Percentiles rank a stretch among this genome's conserved stretches.
phyloP scores from a whole-genome alignment of 1,140 invertebrate species.

The Papilio dardanus region DNA sequence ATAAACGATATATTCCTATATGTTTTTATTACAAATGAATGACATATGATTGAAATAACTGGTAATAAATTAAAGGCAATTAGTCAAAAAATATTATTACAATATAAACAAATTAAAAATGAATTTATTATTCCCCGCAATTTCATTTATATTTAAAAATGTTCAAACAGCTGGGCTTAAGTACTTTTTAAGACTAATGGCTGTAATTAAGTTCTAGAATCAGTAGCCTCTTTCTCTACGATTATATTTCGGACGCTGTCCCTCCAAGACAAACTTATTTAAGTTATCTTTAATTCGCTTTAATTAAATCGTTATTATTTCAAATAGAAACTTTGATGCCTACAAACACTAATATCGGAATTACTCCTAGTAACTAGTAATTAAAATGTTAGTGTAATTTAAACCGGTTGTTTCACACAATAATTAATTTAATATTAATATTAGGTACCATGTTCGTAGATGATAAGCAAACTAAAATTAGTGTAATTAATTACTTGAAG shows the following conservation, averaged over 20 bases:
- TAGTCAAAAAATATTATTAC: not conserved
- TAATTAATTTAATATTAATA: not conserved
- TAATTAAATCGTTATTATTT: slow-evolving; percentile 22
- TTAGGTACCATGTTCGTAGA: not conserved
- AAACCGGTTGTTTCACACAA: not conserved
- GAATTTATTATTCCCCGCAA: not conserved
- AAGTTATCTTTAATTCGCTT: slow-evolving; percentile 1
- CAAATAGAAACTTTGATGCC: not conserved
- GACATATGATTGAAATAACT: no score
- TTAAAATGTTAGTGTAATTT: not conserved
- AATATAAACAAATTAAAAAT: not conserved
- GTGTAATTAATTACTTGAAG: not conserved
- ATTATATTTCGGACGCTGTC: slow-evolving; percentile 5
- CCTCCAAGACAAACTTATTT: slow-evolving; percentile 2
- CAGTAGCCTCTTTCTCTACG: slow-evolving; percentile 1
- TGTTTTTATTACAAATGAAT: no score
- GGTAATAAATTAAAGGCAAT: no score
- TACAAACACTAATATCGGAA: not conserved
- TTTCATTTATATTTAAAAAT: slow-evolving; percentile 25
- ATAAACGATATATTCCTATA: not conserved
- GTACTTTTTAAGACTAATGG: slow-evolving; percentile 15
- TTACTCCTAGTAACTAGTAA: not conserved
- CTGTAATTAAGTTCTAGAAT: slow-evolving; percentile 17
- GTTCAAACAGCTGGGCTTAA: slow-evolving; percentile 1
- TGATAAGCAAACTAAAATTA: not conserved